Evolutionary conservation across 2,113 vertebrate species (phyloP).

Genomic region (Antechinus stuartii): DNA sequence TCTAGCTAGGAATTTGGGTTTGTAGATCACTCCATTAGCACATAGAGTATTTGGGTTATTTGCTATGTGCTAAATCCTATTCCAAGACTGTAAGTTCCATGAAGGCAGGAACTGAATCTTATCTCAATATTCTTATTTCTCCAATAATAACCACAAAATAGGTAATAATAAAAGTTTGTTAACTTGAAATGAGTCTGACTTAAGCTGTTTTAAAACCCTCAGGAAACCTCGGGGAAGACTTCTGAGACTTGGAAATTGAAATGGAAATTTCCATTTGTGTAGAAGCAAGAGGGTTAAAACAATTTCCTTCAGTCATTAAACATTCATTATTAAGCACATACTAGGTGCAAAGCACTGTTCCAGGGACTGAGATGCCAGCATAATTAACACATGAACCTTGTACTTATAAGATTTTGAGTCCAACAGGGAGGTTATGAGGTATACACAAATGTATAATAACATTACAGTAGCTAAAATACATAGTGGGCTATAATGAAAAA

Average conservation of each 20-base stretch:
- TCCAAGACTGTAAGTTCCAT: not conserved
- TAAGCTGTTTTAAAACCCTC: not conserved
- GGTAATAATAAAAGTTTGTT: not conserved
- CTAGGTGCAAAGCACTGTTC: not conserved
- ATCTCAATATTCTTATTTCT: not conserved
- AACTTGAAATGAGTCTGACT: not conserved
- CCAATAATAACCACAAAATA: not conserved
- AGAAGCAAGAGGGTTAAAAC: not conserved
- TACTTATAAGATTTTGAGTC: not conserved
- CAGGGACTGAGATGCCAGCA: not conserved
- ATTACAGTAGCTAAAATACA: not conserved
- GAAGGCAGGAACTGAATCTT: not conserved
- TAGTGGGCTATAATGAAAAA: not conserved
- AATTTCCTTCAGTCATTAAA: not conserved
- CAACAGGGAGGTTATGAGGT: not conserved
- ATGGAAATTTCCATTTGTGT: not conserved
- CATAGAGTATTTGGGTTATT: not conserved
- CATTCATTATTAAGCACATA: not conserved
- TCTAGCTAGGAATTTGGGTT: not conserved
- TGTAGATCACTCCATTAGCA: not conserved
- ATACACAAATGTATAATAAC: not conserved
- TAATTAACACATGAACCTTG: not conserved
- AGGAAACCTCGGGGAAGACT: not conserved
- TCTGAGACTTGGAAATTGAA: not conserved
- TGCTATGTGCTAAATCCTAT: not conserved